Conservation (phyloP, 2,888 invertebrate genomes). For the Melanophora roralis region DNA sequence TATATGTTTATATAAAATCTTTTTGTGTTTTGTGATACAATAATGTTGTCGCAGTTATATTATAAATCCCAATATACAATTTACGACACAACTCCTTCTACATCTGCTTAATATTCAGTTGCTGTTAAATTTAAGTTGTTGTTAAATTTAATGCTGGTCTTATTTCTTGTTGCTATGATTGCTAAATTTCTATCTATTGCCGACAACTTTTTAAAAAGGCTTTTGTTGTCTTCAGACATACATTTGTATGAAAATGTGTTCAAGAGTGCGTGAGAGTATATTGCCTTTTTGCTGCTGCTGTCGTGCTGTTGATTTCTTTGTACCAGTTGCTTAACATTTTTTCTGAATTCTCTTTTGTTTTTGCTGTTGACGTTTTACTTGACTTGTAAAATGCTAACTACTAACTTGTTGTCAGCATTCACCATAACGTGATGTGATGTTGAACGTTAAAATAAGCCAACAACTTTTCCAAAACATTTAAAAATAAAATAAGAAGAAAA, state of each 20-base stretch:
- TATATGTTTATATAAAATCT: no score
- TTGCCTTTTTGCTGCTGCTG: constrained; percentile 23
- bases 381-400: constrained; percentile 22
- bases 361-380: constrained; percentile 31
- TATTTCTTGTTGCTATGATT: neutral
- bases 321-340: constrained; percentile 42
- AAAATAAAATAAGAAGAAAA: neutral
- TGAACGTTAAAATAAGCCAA: constrained; percentile 43
- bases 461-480: constrained; percentile 57
- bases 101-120: neutral
- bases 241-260: neutral
- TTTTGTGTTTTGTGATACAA: no score
- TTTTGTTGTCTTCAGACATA: neutral
- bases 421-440: constrained; percentile 30
- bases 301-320: constrained; percentile 47
- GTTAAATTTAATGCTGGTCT: neutral
- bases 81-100: constrained; percentile 1
- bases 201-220: neutral
- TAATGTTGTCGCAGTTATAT: no score
- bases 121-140: neutral
- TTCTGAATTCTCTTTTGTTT: neutral
- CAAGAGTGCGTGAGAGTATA: neutral
- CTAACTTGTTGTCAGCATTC: constrained; percentile 17
- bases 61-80: no score
- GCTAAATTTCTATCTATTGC: constrained; percentile 2